phyloP scores from a whole-genome alignment of 92 coral and sea anemone species.

The Ricordea florida region DNA sequence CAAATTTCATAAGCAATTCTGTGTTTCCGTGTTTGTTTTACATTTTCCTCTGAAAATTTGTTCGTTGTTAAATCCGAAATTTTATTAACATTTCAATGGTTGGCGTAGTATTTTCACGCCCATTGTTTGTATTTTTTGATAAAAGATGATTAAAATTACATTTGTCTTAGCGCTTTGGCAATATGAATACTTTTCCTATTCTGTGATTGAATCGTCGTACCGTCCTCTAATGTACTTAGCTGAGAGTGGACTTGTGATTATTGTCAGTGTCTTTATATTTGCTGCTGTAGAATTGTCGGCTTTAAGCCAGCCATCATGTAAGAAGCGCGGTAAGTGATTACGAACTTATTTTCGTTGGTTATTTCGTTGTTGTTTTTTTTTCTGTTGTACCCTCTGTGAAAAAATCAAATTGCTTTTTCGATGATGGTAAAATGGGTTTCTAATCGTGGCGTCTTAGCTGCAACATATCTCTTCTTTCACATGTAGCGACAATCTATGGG shows the following conservation, averaged over 20 bases:
- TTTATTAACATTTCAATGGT: constrained; percentile 56
- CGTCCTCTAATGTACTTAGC: not conserved
- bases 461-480: no score
- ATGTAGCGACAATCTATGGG: no score
- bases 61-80: constrained; percentile 18
- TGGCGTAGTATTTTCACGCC: constrained; percentile 50
- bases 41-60: not conserved
- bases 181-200: not conserved
- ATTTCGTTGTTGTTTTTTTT: no score
- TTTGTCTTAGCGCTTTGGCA: not conserved
- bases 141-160: constrained; percentile 48
- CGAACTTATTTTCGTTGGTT: no score
- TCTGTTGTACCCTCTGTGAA: no score
- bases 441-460: no score
- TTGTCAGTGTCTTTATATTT: not conserved
- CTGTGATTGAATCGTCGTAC: not conserved
- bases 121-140: constrained; percentile 60
- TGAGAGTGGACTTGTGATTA: not conserved
- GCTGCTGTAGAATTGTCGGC: no score
- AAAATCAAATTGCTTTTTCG: no score
- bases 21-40: not conserved
- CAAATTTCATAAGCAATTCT: no score
- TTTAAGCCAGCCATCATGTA: no score
- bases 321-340: no score
- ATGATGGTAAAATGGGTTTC: no score